Percentiles rank a stretch among this genome's conserved stretches.
phyloP scores from a whole-genome alignment of 2,113 vertebrate genomes.

The Ancistrus triradiatus region DNA sequence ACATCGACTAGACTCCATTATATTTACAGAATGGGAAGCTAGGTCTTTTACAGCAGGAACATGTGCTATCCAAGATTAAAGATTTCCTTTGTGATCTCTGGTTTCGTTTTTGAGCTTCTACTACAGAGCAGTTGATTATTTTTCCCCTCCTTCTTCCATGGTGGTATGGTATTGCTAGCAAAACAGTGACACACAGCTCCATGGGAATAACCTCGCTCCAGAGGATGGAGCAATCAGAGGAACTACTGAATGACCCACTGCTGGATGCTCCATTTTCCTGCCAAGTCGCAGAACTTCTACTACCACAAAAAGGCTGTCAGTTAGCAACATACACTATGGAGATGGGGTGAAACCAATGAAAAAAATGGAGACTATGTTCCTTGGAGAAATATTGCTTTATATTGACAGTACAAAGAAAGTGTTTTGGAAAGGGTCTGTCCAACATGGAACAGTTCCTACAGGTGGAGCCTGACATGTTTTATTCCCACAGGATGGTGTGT shows the following conservation, averaged over 20 bases:
- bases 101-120: not conserved
- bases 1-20: slow-evolving; percentile 27
- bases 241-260: not conserved
- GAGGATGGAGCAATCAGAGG: not conserved
- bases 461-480: too few relatives aligned
- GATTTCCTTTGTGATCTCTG: not conserved
- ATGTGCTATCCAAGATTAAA: slow-evolving; percentile 14
- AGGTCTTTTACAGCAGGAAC: slow-evolving; percentile 24
- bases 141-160: not conserved
- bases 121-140: not conserved
- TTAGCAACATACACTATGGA: too few relatives aligned
- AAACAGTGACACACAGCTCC: not conserved
- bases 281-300: not conserved
- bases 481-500: too few relatives aligned
- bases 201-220: not conserved
- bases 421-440: too few relatives aligned
- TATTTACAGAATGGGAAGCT: not conserved
- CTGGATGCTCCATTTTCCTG: not conserved
- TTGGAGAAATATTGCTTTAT: too few relatives aligned
- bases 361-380: too few relatives aligned
- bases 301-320: not conserved
- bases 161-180: not conserved
- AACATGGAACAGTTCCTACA: too few relatives aligned
- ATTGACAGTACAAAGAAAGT: too few relatives aligned
- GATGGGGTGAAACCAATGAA: too few relatives aligned